A percentile compares a stretch with the other conserved stretches of the same genome.
These are phyloP conservation scores for Nephrotoma flavescens DNA, from an alignment of 2,888 invertebrate species.

Conservation along the genomic window DNA sequence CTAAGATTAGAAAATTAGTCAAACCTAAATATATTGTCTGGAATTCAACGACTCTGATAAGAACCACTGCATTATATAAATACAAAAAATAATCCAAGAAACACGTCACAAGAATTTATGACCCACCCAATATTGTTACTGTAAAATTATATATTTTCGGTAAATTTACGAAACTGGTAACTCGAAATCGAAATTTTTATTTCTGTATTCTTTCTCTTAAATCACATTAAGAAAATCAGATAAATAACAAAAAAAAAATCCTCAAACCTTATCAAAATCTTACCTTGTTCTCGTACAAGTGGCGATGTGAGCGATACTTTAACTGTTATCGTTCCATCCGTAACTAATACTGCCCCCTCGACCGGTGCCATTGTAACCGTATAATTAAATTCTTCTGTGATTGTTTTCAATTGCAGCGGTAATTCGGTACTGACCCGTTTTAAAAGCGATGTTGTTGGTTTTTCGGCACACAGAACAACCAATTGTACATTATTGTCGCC, in stretches of 20 bases:
- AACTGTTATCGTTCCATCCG: conserved; percentile 64
- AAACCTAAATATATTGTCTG: too few species aligned
- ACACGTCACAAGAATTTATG: neutral
- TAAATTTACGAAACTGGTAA: conserved; percentile 16
- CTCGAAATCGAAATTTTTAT: conserved; percentile 16
- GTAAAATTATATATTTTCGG: neutral
- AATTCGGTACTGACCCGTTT: conserved; percentile 75
- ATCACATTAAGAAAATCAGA: neutral
- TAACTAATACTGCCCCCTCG: conserved; percentile 71
- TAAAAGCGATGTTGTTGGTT: conserved; percentile 77
- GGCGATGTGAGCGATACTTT: conserved; percentile 87
- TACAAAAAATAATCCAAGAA: neutral
- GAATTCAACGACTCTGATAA: neutral
- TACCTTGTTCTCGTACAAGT: conserved; percentile 72
- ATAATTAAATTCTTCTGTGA: conserved; percentile 62
- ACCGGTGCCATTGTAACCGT: conserved; percentile 70
- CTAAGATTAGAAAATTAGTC: too few species aligned
- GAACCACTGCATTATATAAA: neutral
- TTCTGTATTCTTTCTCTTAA: neutral
- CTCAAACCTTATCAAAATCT: neutral
- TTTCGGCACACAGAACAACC: conserved; percentile 88
- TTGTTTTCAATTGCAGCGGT: conserved; percentile 60
- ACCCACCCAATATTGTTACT: neutral
- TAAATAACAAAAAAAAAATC: neutral
- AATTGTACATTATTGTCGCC: conserved; percentile 83